Conservation (phyloP, 1,140 invertebrate species). For the Catajapyx aquilonaris region DNA sequence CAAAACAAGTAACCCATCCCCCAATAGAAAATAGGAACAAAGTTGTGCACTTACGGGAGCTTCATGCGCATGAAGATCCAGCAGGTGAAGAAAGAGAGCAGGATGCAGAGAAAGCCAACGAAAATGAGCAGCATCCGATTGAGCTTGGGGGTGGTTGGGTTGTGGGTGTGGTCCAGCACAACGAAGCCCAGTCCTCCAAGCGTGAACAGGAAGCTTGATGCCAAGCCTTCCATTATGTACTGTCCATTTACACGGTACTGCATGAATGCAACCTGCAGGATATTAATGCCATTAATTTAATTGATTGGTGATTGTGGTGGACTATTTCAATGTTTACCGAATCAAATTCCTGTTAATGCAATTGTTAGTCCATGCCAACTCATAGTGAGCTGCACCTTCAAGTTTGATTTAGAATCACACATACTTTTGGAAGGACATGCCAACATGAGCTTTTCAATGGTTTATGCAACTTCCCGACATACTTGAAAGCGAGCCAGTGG, state of each 20-base stretch:
- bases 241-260: conserved; percentile 95
- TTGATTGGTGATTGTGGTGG: conserved; percentile 4
- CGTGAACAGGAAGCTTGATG: conserved; percentile 89
- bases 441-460: no score
- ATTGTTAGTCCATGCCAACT: conserved; percentile 1
- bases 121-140: conserved; percentile 79
- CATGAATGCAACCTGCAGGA: conserved; percentile 78
- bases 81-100: conserved; percentile 87
- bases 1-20: no score
- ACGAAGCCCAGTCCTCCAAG: conserved; percentile 91
- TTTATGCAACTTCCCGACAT: no score
- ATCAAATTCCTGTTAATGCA: conserved; percentile 7
- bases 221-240: conserved; percentile 96
- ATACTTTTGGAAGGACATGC: no score
- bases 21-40: no score
- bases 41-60: conserved; percentile 43
- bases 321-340: conserved; percentile 1
- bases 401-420: no score
- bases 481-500: no score
- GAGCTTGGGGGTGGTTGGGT: conserved; percentile 71
- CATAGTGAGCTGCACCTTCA: no score
- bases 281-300: conserved; percentile 3
- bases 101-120: conserved; percentile 79
- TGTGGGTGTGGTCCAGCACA: conserved; percentile 83
- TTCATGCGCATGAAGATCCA: conserved; percentile 99